Percentiles rank a stretch among this genome's conserved stretches.
These are phyloP conservation scores for Mactromeris polynyma DNA, from an alignment of 2,888 invertebrate genomes.

Conservation along the genomic window DNA sequence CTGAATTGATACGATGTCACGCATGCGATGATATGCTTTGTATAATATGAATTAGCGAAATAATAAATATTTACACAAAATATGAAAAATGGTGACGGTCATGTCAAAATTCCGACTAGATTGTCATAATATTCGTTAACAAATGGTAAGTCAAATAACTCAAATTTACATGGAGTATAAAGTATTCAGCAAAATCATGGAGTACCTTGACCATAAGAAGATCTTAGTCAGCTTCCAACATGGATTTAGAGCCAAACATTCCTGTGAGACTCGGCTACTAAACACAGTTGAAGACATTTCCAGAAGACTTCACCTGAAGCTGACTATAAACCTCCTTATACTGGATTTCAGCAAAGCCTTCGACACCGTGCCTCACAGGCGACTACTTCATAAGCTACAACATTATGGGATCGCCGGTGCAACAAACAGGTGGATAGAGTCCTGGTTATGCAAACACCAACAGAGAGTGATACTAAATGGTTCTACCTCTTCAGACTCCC, in stretches of 20 bases:
- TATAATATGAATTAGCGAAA: no score
- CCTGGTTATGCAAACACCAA: conserved; percentile 18
- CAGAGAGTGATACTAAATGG: conserved; percentile 26
- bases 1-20: no score
- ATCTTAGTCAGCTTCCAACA: conserved; percentile 41
- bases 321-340: conserved; percentile 28
- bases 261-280: conserved; percentile 37
- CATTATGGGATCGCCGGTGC: conserved; percentile 34
- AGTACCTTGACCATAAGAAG: conserved; percentile 15
- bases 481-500: background rate
- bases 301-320: conserved; percentile 22
- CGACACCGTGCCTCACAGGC: conserved; percentile 30
- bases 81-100: no score
- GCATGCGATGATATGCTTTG: no score
- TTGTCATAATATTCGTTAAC: no score
- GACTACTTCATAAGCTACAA: conserved; percentile 36
- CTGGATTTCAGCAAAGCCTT: conserved; percentile 34
- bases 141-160: no score
- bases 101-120: no score
- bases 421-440: conserved; percentile 27
- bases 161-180: no score
- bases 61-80: no score
- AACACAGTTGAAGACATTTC: conserved; percentile 29
- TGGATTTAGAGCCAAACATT: conserved; percentile 30
- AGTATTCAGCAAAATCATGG: conserved; percentile 40